phyloP scores from a whole-genome alignment of 2,888 invertebrate genomes.

The Limnephilus rhombicus region DNA sequence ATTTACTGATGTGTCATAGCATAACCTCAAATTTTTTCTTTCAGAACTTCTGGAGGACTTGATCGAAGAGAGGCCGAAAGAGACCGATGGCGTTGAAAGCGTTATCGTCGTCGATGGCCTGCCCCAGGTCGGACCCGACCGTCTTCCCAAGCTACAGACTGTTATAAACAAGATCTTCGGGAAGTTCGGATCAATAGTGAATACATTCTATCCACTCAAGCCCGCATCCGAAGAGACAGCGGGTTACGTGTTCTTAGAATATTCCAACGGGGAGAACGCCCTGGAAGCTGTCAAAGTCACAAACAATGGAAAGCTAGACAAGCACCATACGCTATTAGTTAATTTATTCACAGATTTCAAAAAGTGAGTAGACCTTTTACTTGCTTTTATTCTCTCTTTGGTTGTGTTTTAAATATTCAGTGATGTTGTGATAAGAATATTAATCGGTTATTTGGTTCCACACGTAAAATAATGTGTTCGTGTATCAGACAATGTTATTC shows the following conservation, averaged over 20 bases:
- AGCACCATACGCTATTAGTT: conserved; percentile 94
- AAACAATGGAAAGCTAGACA: conserved; percentile 97
- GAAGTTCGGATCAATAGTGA: conserved; percentile 92
- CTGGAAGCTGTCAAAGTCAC: conserved; percentile 92
- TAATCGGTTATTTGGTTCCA: not conserved
- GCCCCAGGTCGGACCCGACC: conserved; percentile 94
- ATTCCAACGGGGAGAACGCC: conserved; percentile 89
- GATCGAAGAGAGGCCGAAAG: conserved; percentile 91
- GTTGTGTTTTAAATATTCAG: not conserved
- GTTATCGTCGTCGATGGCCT: conserved; percentile 98
- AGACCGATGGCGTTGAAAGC: conserved; percentile 97
- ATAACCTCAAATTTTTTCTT: conserved; percentile 67
- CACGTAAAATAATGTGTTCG: not conserved
- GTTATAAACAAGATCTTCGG: conserved; percentile 95
- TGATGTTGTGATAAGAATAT: not conserved
- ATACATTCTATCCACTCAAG: conserved; percentile 91
- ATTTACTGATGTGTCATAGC: conserved; percentile 31
- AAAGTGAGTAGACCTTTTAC: conserved; percentile 81
- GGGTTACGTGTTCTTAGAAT: conserved; percentile 96
- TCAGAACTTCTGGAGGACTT: conserved; percentile 95
- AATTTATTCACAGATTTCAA: conserved; percentile 97
- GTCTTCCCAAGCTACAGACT: conserved; percentile 93
- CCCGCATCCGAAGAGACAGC: conserved; percentile 89
- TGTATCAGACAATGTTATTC: not conserved
- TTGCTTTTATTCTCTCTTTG: conserved; percentile 9